phyloP scores from a whole-genome alignment of 2,113 vertebrate species.

The Cyprinus carpio region DNA sequence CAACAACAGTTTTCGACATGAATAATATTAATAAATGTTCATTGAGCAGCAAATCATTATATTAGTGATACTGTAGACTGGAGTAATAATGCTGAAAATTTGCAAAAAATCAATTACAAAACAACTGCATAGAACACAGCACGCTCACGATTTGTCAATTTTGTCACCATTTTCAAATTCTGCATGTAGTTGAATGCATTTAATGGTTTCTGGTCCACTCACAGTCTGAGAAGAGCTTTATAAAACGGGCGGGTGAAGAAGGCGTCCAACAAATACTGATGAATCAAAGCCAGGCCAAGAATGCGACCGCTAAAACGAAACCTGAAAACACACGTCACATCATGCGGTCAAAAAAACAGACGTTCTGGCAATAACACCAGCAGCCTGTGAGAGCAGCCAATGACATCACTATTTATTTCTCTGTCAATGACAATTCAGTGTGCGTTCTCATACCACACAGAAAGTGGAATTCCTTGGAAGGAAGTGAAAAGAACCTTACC shows the following conservation, averaged over 20 bases:
- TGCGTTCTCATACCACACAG: neutral
- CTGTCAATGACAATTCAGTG: neutral
- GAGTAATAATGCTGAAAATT: neutral
- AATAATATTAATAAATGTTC: neutral
- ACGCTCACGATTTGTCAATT: neutral
- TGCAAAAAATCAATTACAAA: neutral
- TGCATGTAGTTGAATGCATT: neutral
- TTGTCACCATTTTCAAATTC: neutral
- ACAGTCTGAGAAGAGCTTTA: slow-evolving; percentile 87
- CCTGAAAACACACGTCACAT: slow-evolving; percentile 69
- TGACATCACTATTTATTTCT: neutral
- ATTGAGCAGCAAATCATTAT: neutral
- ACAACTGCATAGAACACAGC: neutral
- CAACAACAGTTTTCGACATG: neutral
- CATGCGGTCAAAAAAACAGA: neutral
- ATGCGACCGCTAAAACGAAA: slow-evolving; percentile 90
- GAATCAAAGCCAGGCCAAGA: slow-evolving; percentile 86
- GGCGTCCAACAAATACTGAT: slow-evolving; percentile 89
- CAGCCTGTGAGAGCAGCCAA: neutral
- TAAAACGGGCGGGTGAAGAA: slow-evolving; percentile 92
- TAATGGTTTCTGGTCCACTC: slow-evolving; percentile 64
- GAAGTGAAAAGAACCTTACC: slow-evolving; percentile 68
- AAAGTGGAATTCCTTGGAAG: neutral
- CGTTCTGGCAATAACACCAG: neutral
- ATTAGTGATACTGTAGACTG: neutral